Evolutionary conservation across 2,888 invertebrate species (phyloP).

Genomic region (Pristionchus entomophagus): DNA sequence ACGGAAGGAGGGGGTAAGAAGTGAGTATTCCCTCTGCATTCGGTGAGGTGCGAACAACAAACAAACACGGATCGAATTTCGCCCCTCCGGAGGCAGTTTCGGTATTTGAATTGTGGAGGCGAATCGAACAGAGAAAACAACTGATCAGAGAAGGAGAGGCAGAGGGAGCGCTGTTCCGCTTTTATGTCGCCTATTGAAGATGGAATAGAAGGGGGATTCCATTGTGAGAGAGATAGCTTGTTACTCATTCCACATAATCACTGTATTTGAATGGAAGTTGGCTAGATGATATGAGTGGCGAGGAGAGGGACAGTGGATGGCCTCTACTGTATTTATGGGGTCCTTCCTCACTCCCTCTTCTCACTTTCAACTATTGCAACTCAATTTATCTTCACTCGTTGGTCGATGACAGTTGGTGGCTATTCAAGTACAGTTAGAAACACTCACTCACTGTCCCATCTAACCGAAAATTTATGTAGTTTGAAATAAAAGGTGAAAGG

Average conservation of each 20-base stretch:
- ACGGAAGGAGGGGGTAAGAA: not conserved
- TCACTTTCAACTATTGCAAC: not conserved
- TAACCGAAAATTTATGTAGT: too few relatives aligned
- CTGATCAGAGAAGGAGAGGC: not conserved
- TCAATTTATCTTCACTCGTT: conserved; percentile 11
- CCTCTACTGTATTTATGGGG: conserved; percentile 22
- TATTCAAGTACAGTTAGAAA: too few relatives aligned
- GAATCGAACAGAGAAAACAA: not conserved
- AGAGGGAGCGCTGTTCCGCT: conserved; percentile 7
- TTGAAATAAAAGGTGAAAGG: too few relatives aligned
- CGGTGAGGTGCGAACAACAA: not conserved
- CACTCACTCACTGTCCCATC: too few relatives aligned
- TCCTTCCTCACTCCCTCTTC: not conserved
- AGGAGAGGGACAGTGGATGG: not conserved
- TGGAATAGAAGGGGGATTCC: not conserved
- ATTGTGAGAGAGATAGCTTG: not conserved
- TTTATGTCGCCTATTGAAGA: conserved; percentile 29
- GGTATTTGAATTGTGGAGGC: conserved; percentile 1
- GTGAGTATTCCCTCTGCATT: not conserved
- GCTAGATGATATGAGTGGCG: not conserved
- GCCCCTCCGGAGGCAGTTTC: not conserved
- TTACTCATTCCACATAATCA: conserved; percentile 18
- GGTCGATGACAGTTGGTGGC: not conserved
- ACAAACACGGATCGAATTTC: conserved; percentile 9
- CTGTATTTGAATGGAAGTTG: not conserved